Percentiles rank a stretch among this genome's conserved stretches.
These are phyloP conservation scores for Polylopha cassiicola DNA, from an alignment of 2,888 invertebrate species.

Conservation along the genomic window DNA sequence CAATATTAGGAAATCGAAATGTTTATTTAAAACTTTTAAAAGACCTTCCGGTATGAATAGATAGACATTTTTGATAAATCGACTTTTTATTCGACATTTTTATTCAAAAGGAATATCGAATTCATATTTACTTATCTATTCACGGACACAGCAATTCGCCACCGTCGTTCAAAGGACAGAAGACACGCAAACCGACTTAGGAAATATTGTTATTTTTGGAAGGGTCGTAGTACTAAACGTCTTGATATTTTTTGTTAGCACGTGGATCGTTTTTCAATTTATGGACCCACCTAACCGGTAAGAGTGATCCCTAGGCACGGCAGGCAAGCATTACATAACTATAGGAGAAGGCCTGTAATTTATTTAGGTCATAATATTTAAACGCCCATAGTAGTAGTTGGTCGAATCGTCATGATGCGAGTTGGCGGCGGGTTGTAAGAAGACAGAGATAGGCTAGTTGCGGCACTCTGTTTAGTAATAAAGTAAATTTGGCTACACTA, in stretches of 20 bases:
- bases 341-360: too few species aligned
- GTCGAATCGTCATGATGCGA: too few species aligned
- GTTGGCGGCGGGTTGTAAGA: too few species aligned
- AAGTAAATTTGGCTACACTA: not conserved
- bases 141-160: slow-evolving; percentile 72
- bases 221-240: slow-evolving; percentile 16
- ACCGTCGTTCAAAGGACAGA: slow-evolving; percentile 64
- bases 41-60: slow-evolving; percentile 54
- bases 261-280: not conserved
- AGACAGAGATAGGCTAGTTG: too few species aligned
- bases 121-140: slow-evolving; percentile 75
- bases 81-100: slow-evolving; percentile 69
- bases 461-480: too few species aligned
- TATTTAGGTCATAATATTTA: too few species aligned
- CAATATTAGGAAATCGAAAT: slow-evolving; percentile 67
- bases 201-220: slow-evolving; percentile 29
- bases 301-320: too few species aligned
- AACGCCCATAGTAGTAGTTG: too few species aligned
- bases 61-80: slow-evolving; percentile 70
- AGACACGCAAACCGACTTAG: slow-evolving; percentile 48
- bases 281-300: too few species aligned
- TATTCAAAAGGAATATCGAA: slow-evolving; percentile 70
- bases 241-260: slow-evolving; percentile 31
- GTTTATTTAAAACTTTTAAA: slow-evolving; percentile 75
- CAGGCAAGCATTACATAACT: too few species aligned